Evolutionary conservation across 2,113 vertebrate genomes (phyloP), one percentile per base, ranked within the genome.

Genomic region (Potamarius usumacintae): DNA sequence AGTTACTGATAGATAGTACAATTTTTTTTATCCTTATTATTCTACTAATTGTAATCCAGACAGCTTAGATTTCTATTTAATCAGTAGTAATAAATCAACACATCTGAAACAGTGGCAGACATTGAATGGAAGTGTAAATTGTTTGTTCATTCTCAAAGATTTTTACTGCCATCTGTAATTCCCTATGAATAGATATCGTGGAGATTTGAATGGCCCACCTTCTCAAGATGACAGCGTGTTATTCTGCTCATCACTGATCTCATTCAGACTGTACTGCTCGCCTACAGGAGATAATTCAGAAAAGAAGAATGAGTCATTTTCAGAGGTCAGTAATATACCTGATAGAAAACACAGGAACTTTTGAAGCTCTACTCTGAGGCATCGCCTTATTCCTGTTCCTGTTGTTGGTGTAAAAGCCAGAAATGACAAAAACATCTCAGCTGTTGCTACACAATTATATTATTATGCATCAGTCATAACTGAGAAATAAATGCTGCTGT

Each of bases 271-370:
- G 50, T 78, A 2, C 76, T 18, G 14, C 11, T 9, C 18, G 0
- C 72, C 72, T 50, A 22, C 48, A 25, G 20, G 22, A 78, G 76
- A 78, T 78, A 50, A 78, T 77, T 77, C 74, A 77, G n/a, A 78
- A 77, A 42, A 82, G 57, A 67, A 67, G 79, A 83, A 83, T 86
- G 50, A 83, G 58, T 53, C 52, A 83, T 89, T 86, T 86, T 77
- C 84, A 48, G 30, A 79, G 85, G 60, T 69, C 85, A 83, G 79
- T 25, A 25, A 25, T 25, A 62, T 69, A 67, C 71, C 84, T 25
- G 22, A 72, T 60, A 71, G 57, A 80, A 83, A 71, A 55, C 58
- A 83, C 60, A 25, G 7, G 48, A 34, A 7, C 27, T 30, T 27
- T 69, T n/a, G 3, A 77, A 0, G 50, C 50, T n/a, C 11, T 53